Base-by-base conservation (phyloP, 2,888 invertebrate genomes). In the Agapetus fuscipes region DNA sequence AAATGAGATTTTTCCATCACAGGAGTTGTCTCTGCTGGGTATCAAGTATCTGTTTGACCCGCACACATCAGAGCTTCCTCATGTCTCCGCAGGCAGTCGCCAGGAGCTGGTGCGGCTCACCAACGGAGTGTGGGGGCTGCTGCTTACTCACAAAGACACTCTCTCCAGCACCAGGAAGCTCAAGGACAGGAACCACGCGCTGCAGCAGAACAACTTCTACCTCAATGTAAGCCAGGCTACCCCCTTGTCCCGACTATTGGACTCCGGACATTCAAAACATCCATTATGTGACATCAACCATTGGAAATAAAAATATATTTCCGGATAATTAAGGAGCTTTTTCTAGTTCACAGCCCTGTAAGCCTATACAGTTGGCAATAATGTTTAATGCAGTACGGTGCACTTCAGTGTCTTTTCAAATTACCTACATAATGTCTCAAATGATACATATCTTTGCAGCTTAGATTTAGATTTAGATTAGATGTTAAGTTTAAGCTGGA, bases 211-310 rank as follows among this genome's bases (percentile, higher is more conserved):
- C 28, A 48, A 48, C 25, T 43, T 43, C 26, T 45, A 30, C 31
- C 33, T 48, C n/a, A 46, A 46, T 44, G 48, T 46, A 33, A 32
- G 41, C 9, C n/a, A n/a, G n/a, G n/a, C n/a, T n/a, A n/a, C n/a
- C n/a, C n/a, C n/a, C n/a, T n/a, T n/a, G n/a, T n/a, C n/a, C n/a
- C n/a, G n/a, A n/a, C n/a, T n/a, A n/a, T n/a, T n/a, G n/a, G n/a
- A n/a, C n/a, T n/a, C n/a, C n/a, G n/a, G n/a, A n/a, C n/a, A n/a
- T n/a, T n/a, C n/a, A n/a, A n/a, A n/a, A n/a, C n/a, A n/a, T n/a
- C n/a, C n/a, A n/a, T n/a, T n/a, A n/a, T n/a, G n/a, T n/a, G n/a
- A n/a, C n/a, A n/a, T n/a, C n/a, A n/a, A n/a, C n/a, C n/a, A n/a
- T n/a, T n/a, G n/a, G 25, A 24, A 9, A 9, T 24, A 9, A 9